phyloP scores from a whole-genome alignment of 2,888 invertebrate species.

The Chrysolina americana region DNA sequence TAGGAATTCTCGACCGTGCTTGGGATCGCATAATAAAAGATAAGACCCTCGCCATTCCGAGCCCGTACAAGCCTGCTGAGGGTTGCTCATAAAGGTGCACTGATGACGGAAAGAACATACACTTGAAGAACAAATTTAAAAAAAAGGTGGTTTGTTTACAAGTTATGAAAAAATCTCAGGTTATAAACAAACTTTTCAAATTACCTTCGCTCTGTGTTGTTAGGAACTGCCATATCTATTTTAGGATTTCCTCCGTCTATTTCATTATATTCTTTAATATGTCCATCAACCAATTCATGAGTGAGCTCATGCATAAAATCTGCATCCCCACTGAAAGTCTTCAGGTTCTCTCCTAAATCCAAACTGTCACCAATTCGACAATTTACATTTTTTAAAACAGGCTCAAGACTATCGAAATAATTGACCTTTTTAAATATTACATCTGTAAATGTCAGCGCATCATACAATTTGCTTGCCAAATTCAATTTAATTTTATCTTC shows the following conservation, averaged over 20 bases:
- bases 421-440: slow-evolving; percentile 53
- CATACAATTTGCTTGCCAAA: slow-evolving; percentile 44
- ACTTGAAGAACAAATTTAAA: too few species aligned
- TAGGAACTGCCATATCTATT: slow-evolving; percentile 58
- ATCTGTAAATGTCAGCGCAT: slow-evolving; percentile 56
- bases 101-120: too few species aligned
- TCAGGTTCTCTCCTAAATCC: slow-evolving; percentile 64
- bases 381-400: slow-evolving; percentile 59
- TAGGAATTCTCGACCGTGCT: too few species aligned
- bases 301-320: slow-evolving; percentile 63
- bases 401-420: slow-evolving; percentile 58
- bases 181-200: slow-evolving; percentile 26
- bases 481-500: slow-evolving; percentile 32
- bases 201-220: slow-evolving; percentile 59
- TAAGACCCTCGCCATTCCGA: too few species aligned
- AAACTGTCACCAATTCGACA: slow-evolving; percentile 65
- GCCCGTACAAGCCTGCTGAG: too few species aligned
- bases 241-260: slow-evolving; percentile 27
- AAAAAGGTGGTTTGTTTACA: too few species aligned
- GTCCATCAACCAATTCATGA: slow-evolving; percentile 60
- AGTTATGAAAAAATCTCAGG: too few species aligned
- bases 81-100: too few species aligned
- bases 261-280: slow-evolving; percentile 48
- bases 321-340: slow-evolving; percentile 57
- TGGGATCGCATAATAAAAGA: too few species aligned